These are phyloP conservation scores for Chloromyia formosa DNA, from an alignment of 2,888 invertebrate genomes.

Conservation along the genomic window DNA sequence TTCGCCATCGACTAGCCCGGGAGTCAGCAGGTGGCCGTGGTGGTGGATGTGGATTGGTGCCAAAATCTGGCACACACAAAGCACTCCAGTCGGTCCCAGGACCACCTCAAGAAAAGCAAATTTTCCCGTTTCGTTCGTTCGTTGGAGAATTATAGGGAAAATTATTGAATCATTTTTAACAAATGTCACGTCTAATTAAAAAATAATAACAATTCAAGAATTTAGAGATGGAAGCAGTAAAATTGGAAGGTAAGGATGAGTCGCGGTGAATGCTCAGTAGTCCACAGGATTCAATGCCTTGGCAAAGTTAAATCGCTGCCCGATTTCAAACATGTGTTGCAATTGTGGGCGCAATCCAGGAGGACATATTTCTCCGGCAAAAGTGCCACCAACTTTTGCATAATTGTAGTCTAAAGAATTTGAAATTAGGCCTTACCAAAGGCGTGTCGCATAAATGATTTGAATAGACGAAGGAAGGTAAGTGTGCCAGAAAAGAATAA, in stretches of 20 bases:
- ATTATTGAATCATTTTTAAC: conserved; percentile 40
- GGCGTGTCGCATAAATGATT: background rate
- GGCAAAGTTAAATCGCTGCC: conserved; percentile 21
- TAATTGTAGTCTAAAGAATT: background rate
- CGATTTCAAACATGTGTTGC: conserved; percentile 5
- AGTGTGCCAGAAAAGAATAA: background rate
- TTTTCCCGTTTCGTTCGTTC: background rate
- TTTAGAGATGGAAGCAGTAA: background rate
- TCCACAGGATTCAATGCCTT: background rate
- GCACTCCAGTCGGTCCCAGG: too few relatives aligned
- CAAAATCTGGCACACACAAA: too few relatives aligned
- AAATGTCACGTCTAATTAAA: conserved; percentile 46
- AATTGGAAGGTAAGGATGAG: background rate
- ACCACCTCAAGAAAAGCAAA: background rate
- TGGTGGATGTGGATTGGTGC: conserved; percentile 1
- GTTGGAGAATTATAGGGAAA: conserved; percentile 11
- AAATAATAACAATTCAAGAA: conserved; percentile 35
- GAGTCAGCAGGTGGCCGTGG: background rate
- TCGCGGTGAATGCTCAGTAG: background rate
- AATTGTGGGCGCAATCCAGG: background rate
- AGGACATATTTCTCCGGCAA: background rate
- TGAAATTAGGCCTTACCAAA: background rate
- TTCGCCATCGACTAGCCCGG: conserved; percentile 41
- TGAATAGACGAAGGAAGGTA: background rate
- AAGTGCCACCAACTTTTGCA: background rate